These are phyloP conservation scores for Aricia artaxerxes DNA, from an alignment of 2,888 invertebrate species.

Conservation along the genomic window DNA sequence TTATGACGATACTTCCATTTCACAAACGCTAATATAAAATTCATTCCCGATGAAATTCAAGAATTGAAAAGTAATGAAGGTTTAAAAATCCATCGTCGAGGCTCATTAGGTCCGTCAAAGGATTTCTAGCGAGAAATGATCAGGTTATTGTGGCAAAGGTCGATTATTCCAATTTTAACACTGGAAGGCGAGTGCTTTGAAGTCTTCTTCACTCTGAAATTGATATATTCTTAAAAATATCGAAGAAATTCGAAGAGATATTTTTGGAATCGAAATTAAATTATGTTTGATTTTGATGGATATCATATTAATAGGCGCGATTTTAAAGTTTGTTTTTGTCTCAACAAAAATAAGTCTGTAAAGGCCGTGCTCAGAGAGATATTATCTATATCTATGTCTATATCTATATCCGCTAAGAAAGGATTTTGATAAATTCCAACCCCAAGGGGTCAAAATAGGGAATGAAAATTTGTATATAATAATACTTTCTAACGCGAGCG, in stretches of 20 bases:
- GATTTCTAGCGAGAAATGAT: constrained; percentile 25
- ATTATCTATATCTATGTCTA: too few relatives aligned
- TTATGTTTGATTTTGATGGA: too few relatives aligned
- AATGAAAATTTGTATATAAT: too few relatives aligned
- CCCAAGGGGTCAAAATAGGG: too few relatives aligned
- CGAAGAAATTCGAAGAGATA: not conserved
- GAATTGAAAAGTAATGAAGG: constrained; percentile 5
- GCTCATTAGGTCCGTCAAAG: constrained; percentile 26
- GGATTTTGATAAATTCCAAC: too few relatives aligned
- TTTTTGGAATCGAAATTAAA: not conserved
- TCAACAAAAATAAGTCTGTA: too few relatives aligned
- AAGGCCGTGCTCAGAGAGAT: too few relatives aligned
- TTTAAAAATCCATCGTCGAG: constrained; percentile 12
- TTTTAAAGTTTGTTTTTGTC: too few relatives aligned
- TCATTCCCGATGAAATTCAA: not conserved
- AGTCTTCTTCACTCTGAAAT: constrained; percentile 4
- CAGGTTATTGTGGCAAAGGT: constrained; percentile 15
- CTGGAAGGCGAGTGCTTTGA: constrained; percentile 11
- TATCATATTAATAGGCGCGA: too few relatives aligned
- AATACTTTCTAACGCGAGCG: too few relatives aligned
- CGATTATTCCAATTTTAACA: constrained; percentile 27
- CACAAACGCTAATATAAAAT: not conserved
- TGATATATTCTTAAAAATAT: constrained; percentile 21
- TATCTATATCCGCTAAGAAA: too few relatives aligned
- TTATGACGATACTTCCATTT: not conserved